phyloP scores from a whole-genome alignment of 2,888 invertebrate species.

The Drosophila neutralis region DNA sequence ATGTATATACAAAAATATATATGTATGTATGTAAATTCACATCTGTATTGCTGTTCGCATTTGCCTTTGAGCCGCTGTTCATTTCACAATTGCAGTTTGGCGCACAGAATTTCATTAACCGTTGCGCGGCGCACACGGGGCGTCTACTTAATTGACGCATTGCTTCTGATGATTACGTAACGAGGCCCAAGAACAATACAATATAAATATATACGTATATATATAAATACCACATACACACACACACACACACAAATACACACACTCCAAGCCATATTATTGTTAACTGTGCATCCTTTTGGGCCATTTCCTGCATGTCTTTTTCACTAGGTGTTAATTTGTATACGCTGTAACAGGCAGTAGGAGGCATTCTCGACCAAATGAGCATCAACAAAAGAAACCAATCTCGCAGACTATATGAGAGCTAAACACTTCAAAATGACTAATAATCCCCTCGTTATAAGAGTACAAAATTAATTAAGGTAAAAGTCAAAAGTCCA shows the following conservation, averaged over 20 bases:
- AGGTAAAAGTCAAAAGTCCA: not conserved
- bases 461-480: not conserved
- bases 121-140: constrained; percentile 17
- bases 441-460: not conserved
- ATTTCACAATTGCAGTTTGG: constrained; percentile 43
- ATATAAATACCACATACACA: not conserved
- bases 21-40: not conserved
- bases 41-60: constrained; percentile 4
- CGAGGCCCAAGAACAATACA: not conserved
- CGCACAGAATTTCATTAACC: constrained; percentile 42
- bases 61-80: constrained; percentile 51
- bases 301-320: not conserved
- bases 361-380: not conserved
- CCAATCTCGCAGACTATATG: not conserved
- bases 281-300: constrained; percentile 26
- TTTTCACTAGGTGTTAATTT: constrained; percentile 2
- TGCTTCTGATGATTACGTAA: not conserved
- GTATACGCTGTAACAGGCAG: not conserved
- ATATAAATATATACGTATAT: not conserved
- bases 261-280: not conserved
- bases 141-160: constrained; percentile 34
- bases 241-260: not conserved
- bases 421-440: not conserved
- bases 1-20: not conserved
- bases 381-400: not conserved